Percentiles rank a stretch among this genome's conserved stretches.
These are phyloP conservation scores for Ellobium chinense DNA, from an alignment of 2,888 invertebrate genomes.

Conservation along the genomic window DNA sequence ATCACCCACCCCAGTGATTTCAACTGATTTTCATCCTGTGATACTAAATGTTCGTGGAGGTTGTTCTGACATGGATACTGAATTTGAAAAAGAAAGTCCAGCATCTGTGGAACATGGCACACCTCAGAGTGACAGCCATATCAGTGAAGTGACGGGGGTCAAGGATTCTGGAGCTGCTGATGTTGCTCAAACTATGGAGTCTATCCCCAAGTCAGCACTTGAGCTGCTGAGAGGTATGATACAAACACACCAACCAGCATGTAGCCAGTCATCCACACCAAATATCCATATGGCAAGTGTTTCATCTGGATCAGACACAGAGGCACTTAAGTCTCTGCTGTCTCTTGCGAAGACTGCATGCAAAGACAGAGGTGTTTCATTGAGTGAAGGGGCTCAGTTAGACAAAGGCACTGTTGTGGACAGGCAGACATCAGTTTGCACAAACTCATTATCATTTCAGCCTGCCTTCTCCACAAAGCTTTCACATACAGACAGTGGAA, in stretches of 20 bases:
- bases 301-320: neutral
- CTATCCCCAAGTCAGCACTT: neutral
- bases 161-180: neutral
- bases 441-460: too few relatives aligned
- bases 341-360: neutral
- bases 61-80: constrained; percentile 15
- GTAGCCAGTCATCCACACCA: neutral
- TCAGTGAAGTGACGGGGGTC: neutral
- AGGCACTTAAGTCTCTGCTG: neutral
- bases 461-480: too few relatives aligned
- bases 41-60: constrained; percentile 38
- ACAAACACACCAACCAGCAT: too few relatives aligned
- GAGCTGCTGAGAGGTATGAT: constrained; percentile 12
- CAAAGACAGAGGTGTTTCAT: too few relatives aligned
- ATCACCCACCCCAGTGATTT: too few relatives aligned
- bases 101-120: neutral
- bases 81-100: neutral
- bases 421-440: too few relatives aligned
- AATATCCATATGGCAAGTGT: neutral
- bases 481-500: too few relatives aligned
- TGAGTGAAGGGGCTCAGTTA: too few relatives aligned
- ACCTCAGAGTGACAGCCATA: neutral
- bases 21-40: constrained; percentile 22
- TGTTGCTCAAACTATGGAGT: neutral
- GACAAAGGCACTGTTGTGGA: too few relatives aligned